Evolutionary conservation across 2,888 invertebrate genomes (phyloP).

Genomic region (Auanema sp.): DNA sequence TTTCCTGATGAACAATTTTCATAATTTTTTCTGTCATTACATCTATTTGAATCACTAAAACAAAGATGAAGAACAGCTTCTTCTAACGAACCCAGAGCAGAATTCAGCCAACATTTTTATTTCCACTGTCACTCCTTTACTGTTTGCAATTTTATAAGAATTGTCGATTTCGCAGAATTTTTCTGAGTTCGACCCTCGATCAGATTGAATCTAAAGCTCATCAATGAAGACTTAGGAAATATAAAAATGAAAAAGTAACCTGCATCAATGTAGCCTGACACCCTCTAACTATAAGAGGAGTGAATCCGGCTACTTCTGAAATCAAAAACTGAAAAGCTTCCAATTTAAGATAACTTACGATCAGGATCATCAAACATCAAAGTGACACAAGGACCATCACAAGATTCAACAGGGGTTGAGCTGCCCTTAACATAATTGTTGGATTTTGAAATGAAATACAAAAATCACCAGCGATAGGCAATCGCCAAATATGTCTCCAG

Average conservation of each 20-base stretch:
- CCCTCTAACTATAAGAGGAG: slow-evolving; percentile 27
- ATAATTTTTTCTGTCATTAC: neutral
- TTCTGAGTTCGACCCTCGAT: slow-evolving; percentile 4
- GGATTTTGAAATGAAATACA: neutral
- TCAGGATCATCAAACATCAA: slow-evolving; percentile 41
- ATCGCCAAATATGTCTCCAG: slow-evolving; percentile 18
- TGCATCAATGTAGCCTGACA: slow-evolving; percentile 38
- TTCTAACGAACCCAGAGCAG: slow-evolving; percentile 21
- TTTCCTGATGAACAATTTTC: slow-evolving; percentile 5
- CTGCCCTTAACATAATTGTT: too few relatives aligned
- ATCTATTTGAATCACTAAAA: slow-evolving; percentile 2
- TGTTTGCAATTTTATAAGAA: slow-evolving; percentile 27
- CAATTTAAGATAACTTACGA: neutral
- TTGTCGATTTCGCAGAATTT: slow-evolving; percentile 35
- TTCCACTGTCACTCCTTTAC: slow-evolving; percentile 22
- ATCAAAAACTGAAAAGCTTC: neutral
- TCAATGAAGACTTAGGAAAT: neutral
- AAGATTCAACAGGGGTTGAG: slow-evolving; percentile 17
- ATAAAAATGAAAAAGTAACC: neutral
- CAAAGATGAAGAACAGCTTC: slow-evolving; percentile 6
- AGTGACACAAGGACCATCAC: slow-evolving; percentile 40
- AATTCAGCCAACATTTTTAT: slow-evolving; percentile 31
- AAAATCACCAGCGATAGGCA: neutral
- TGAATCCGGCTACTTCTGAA: neutral
- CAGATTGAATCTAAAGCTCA: slow-evolving; percentile 10